Evolutionary conservation across 2,888 invertebrate genomes (phyloP).

Genomic region (Mactromeris polynyma): DNA sequence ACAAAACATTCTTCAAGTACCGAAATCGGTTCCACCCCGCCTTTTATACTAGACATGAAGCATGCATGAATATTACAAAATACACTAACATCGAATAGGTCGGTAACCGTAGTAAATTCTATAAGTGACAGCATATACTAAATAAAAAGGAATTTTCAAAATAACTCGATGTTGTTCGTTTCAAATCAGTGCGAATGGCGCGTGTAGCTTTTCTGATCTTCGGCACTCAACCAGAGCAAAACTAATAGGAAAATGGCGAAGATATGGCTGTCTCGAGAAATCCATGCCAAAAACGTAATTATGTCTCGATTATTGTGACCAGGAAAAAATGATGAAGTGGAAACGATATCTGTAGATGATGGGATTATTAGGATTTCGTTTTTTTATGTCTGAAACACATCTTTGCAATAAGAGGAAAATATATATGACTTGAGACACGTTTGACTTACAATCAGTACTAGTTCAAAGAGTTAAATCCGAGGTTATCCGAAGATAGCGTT

Average conservation of each 20-base stretch:
- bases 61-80: neutral
- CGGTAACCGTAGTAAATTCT: no score
- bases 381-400: neutral
- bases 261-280: neutral
- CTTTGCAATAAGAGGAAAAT: neutral
- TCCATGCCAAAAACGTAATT: neutral
- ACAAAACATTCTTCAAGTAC: neutral
- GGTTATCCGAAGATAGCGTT: no score
- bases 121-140: neutral
- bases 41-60: no score
- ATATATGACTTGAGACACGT: neutral
- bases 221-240: neutral
- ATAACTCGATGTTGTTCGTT: neutral
- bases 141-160: neutral
- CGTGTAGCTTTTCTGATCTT: neutral
- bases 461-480: no score
- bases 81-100: neutral
- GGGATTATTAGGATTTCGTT: neutral
- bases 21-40: no score
- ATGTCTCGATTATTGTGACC: neutral
- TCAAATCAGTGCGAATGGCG: neutral
- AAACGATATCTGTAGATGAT: neutral
- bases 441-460: no score
- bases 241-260: constrained; percentile 3
- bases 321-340: neutral